Conservation (phyloP, 2,797 vertebrate species). For the Darevskia nairensis region DNA sequence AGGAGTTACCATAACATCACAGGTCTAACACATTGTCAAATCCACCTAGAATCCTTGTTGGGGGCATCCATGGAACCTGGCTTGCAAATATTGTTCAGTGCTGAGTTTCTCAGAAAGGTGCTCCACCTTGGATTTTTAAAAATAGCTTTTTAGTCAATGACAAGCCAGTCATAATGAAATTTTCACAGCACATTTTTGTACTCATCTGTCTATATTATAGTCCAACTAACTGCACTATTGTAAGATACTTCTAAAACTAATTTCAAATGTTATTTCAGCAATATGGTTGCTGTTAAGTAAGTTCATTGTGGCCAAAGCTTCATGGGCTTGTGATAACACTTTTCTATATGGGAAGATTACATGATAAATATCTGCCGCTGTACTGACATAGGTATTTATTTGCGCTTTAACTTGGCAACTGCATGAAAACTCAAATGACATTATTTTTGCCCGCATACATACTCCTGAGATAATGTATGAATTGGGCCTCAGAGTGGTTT, state of each 20-base stretch:
- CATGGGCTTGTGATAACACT: background rate
- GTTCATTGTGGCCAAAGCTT: too few relatives aligned
- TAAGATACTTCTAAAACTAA: background rate
- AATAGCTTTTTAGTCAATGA: background rate
- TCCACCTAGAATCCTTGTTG: background rate
- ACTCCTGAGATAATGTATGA: background rate
- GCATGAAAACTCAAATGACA: background rate
- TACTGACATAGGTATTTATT: background rate
- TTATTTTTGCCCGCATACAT: background rate
- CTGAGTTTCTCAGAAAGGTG: background rate
- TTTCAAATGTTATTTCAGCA: background rate
- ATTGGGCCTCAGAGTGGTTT: background rate
- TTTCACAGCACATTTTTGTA: background rate
- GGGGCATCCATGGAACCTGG: background rate
- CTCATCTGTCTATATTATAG: background rate
- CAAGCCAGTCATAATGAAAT: background rate
- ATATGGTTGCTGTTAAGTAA: background rate
- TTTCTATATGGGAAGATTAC: background rate
- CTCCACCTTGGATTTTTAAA: background rate
- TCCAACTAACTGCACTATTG: background rate
- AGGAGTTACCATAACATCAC: background rate
- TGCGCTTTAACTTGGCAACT: background rate
- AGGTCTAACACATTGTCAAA: background rate
- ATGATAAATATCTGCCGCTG: background rate
- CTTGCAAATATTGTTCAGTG: background rate